phyloP scores from a whole-genome alignment of 2,797 vertebrate genomes.

The Cirrhinus mrigala region DNA sequence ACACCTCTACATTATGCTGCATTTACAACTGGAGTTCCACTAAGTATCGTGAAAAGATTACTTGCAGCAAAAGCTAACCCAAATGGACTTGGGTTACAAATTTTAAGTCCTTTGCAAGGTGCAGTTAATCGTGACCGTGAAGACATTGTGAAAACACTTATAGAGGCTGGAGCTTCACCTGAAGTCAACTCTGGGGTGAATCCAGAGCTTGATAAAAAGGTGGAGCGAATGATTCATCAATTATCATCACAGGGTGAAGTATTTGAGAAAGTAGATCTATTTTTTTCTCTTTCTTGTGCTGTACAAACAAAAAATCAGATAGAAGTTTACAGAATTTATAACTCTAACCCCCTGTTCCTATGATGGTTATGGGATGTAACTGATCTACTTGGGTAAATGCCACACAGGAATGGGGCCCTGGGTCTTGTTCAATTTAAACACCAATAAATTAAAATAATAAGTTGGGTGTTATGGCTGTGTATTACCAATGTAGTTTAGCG shows the following conservation, averaged over 20 bases:
- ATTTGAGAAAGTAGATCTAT: not conserved
- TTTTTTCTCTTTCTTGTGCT: conserved; percentile 9
- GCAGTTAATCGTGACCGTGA: conserved; percentile 49
- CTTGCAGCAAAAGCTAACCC: conserved; percentile 60
- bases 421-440: no score
- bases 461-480: no score
- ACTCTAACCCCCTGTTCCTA: no score
- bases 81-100: not conserved
- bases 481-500: no score
- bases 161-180: conserved; percentile 17
- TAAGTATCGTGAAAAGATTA: conserved; percentile 56
- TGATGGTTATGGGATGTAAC: no score
- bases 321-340: conserved; percentile 49
- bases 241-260: no score
- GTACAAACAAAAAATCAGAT: accelerated
- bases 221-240: no score
- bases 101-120: conserved; percentile 45
- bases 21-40: not conserved
- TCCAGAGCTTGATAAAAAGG: no score
- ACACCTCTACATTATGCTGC: conserved; percentile 65
- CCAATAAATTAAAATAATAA: no score
- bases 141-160: conserved; percentile 52
- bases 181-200: no score
- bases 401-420: no score
- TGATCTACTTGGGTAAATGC: no score